Evolutionary conservation across 2,888 invertebrate genomes (phyloP), one percentile per base, ranked within the genome.

Genomic region (Dyspetes luteomarginatus): DNA sequence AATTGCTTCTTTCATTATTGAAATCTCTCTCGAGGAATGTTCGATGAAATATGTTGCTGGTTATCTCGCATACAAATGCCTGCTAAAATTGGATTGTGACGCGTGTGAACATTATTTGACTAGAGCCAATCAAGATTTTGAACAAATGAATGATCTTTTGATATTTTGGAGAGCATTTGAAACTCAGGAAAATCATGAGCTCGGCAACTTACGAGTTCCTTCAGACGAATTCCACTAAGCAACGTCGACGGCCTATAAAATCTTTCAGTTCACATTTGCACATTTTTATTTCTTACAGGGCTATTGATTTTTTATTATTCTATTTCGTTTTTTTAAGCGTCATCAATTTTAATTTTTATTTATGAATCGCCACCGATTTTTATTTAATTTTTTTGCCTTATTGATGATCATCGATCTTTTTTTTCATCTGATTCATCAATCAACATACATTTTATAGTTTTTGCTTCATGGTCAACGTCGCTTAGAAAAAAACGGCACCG

Each of bases 1-100:
- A n/a, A 36, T 36, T 5, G 36, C 36, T 9, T 36, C 12, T 36
- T 12, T 36, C 12, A 2, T 1, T 5, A 36, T 36, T 12, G 36
- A 36, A 4, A 50, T 17, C 4, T 0, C 41, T 26, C 64, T 77
- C 9, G 60, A 62, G 5, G 69, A 65, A 28, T 77, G 77, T 28
- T 62, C 77, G 4, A 77, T 77, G 43, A 69, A 64, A 9, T 77
- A 64, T 7, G 71, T 77, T 7, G 64, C 55, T 0, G 78, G 58
- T 9, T 78, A 65, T 45, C 43, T 78, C 3, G 52, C 50, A 2
- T 24, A 65, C 50, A 72, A 64, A 7, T 77, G 64, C 19, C 9
- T 64, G 0, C 15, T 3, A 4, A 0, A 71, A 65, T 77, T 71
- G 26, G 58, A 68, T 26, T 76, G 68, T 17, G 3, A 52, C 30